These are phyloP conservation scores for Aethina tumida DNA, from an alignment of 1,140 invertebrate species.

Conservation along the genomic window DNA sequence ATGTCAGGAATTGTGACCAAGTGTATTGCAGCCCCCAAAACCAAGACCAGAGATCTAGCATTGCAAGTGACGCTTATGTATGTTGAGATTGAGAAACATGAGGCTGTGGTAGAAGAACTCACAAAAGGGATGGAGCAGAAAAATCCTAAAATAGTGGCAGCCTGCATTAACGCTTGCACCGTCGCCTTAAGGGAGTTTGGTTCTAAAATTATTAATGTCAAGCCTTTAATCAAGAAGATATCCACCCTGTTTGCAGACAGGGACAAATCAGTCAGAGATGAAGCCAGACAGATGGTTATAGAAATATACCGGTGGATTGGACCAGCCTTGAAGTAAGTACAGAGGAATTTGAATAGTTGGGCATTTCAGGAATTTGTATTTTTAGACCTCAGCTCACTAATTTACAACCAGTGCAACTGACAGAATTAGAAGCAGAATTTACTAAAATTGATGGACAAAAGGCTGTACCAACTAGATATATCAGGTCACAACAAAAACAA, in stretches of 20 bases:
- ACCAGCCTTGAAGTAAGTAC: constrained; percentile 25
- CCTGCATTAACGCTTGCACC: constrained; percentile 67
- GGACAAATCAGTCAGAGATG: constrained; percentile 86
- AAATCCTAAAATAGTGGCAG: constrained; percentile 89
- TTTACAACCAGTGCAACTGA: constrained; percentile 80
- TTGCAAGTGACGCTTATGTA: constrained; percentile 86
- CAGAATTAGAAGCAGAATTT: constrained; percentile 86
- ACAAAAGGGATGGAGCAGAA: constrained; percentile 91
- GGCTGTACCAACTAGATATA: constrained; percentile 63
- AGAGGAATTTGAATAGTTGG: background rate
- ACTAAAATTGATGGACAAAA: constrained; percentile 62
- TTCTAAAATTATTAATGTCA: constrained; percentile 80
- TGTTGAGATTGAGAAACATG: constrained; percentile 93
- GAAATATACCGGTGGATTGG: constrained; percentile 73
- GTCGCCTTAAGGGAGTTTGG: constrained; percentile 81
- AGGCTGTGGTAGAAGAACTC: constrained; percentile 81
- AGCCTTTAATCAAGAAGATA: constrained; percentile 82
- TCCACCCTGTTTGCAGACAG: constrained; percentile 76
- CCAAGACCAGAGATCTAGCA: constrained; percentile 85
- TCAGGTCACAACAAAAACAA: constrained; percentile 82
- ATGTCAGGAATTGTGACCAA: constrained; percentile 83
- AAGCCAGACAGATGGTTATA: constrained; percentile 77
- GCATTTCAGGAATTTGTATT: constrained; percentile 6
- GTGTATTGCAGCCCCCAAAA: constrained; percentile 82
- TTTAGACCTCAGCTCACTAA: constrained; percentile 67